A percentile compares a stretch with the other conserved stretches of the same genome.
These are phyloP conservation scores for Unio pictorum DNA, from an alignment of 2,888 invertebrate species.

Conservation along the genomic window DNA sequence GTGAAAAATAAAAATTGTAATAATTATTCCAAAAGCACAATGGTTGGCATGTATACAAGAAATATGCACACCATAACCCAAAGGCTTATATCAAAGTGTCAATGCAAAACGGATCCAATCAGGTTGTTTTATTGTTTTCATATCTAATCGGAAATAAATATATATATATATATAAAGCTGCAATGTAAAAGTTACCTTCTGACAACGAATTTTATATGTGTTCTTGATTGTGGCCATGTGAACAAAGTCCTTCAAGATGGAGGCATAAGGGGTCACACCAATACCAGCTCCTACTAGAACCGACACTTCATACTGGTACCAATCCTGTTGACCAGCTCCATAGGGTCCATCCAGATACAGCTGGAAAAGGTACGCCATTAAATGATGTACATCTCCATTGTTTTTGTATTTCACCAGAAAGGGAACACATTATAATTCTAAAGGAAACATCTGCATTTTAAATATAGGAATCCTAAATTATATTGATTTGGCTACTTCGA, in stretches of 20 bases:
- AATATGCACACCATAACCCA: too few relatives aligned
- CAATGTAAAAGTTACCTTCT: constrained; percentile 64
- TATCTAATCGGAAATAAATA: not conserved
- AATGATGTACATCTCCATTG: not conserved
- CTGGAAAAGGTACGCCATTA: constrained; percentile 32
- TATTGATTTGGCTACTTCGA: too few relatives aligned
- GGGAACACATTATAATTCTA: too few relatives aligned
- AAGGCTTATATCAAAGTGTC: too few relatives aligned
- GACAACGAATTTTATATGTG: constrained; percentile 69
- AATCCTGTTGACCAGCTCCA: constrained; percentile 70
- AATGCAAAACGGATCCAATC: not conserved
- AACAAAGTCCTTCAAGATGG: constrained; percentile 78
- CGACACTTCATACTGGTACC: constrained; percentile 69
- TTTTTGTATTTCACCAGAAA: too few relatives aligned
- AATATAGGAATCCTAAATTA: too few relatives aligned
- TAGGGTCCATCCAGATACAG: constrained; percentile 69
- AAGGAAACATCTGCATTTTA: too few relatives aligned
- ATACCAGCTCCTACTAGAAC: constrained; percentile 70
- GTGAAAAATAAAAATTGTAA: too few relatives aligned
- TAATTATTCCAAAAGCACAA: too few relatives aligned
- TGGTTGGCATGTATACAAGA: too few relatives aligned
- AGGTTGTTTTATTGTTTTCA: not conserved
- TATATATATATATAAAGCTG: not conserved
- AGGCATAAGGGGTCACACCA: constrained; percentile 78
- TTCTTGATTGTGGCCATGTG: constrained; percentile 69